Base-by-base conservation (phyloP, 1,140 invertebrate species). In the Drosophila quadrilineata region DNA sequence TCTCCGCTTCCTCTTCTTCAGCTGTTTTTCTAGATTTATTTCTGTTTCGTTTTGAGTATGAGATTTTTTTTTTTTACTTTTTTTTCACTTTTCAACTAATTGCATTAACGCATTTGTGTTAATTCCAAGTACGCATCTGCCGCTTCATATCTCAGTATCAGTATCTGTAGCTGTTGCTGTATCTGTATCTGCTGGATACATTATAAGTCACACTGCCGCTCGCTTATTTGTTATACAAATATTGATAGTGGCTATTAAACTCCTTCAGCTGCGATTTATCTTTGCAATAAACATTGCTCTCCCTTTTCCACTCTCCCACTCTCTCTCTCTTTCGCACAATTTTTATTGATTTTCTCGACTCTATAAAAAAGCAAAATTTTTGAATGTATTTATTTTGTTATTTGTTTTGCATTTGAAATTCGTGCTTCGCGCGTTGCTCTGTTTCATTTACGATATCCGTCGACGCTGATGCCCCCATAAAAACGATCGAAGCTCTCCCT, bases 31-130 rank as follows among this genome's bases (percentile, higher is more conserved):
- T n/a, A n/a, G n/a, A 50, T 69, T 63, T 53, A 33, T 60, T 62
- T 40, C 28, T 35, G 45, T 38, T 31, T 53, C 45, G 45, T 45
- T 53, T 67, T 29, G 54, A 33, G 26, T 50, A 29, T 31, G 17
- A n/a, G n/a, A n/a, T n/a, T 43, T 21, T 52, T 46, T 52, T 45
- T 67, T 40, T 46, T 29, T 29, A 35, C 17, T 43, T 48, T 48
- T 66, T 77, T 76, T 84, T 77, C 77, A 85, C 79, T 85, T 79
- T 85, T 79, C 29, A 75, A 75, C 79, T 85, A 87, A 84, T 79
- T 84, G 77, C 70, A 76, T 87, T 87, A 87, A 73, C 84, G 72
- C 62, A 40, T 46, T 64, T 59, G 74, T 84, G 84, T 75, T 87
- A 87, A 87, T 87, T 75, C 67, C 66, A 48, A 40, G 71, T 84